Conservation (phyloP, 2,888 invertebrate genomes). For the Nebria brevicollis region DNA sequence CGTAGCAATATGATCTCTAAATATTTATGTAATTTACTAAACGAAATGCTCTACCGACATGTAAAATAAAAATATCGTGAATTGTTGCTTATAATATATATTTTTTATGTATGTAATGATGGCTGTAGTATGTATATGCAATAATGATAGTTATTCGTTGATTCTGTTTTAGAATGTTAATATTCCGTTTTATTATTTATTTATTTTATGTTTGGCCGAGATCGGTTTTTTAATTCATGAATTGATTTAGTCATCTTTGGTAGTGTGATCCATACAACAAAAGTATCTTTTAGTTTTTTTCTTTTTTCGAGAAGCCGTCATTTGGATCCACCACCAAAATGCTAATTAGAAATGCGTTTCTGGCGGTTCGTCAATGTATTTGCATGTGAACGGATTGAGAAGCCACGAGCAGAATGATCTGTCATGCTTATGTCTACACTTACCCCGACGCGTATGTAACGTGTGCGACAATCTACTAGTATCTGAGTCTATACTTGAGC, state of each 20-base stretch:
- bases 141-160: constrained; percentile 37
- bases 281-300: not conserved
- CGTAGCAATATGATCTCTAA: constrained; percentile 20
- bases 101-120: constrained; percentile 19
- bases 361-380: constrained; percentile 73
- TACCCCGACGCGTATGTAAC: constrained; percentile 62
- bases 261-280: constrained; percentile 1
- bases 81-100: constrained; percentile 18
- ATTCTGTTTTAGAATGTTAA: constrained; percentile 31
- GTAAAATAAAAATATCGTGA: constrained; percentile 30
- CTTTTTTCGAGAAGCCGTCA: not conserved
- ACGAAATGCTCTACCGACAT: constrained; percentile 35
- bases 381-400: constrained; percentile 80
- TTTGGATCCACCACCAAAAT: constrained; percentile 16
- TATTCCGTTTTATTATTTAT: constrained; percentile 22
- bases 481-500: constrained; percentile 84
- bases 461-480: constrained; percentile 65
- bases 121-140: constrained; percentile 27
- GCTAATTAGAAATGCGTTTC: constrained; percentile 61
- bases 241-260: not conserved
- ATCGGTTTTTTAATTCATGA: not conserved
- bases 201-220: constrained; percentile 23
- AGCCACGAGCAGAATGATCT: constrained; percentile 81
- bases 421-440: constrained; percentile 75
- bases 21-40: constrained; percentile 25